Conservation (phyloP, 2,797 vertebrate genomes). For the Sebastes matsubarae region DNA sequence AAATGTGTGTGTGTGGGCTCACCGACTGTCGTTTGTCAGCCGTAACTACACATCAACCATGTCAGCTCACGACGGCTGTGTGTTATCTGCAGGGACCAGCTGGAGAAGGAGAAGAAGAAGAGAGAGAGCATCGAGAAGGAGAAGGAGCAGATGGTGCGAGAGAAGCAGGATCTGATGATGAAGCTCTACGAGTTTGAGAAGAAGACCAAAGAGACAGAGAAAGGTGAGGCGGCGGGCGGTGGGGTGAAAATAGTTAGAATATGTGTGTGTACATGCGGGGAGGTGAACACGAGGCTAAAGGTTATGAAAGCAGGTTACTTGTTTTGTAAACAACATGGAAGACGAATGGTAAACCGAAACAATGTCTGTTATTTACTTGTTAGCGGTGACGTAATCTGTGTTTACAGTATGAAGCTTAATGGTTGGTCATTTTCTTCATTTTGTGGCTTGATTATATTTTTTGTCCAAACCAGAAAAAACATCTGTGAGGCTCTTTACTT, state of each 20-base stretch:
- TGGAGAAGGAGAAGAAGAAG: conserved; percentile 93
- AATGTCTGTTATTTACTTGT: background rate
- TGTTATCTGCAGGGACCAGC: conserved; percentile 87
- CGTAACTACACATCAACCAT: conserved; percentile 1
- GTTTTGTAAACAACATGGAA: conserved; percentile 1
- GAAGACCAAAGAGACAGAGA: conserved; percentile 93
- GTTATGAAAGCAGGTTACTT: background rate
- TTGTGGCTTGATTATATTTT: background rate
- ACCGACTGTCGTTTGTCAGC: conserved; percentile 9
- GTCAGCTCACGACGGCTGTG: conserved; percentile 27
- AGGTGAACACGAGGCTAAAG: background rate
- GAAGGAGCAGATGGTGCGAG: conserved; percentile 91
- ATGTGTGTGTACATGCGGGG: background rate
- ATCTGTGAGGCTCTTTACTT: background rate
- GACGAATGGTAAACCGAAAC: background rate
- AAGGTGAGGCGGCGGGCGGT: conserved; percentile 78
- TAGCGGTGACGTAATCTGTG: background rate
- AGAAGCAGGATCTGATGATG: conserved; percentile 91
- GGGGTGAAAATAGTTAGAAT: background rate
- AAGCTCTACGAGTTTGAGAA: conserved; percentile 90
- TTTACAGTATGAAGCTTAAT: background rate
- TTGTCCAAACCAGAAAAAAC: background rate
- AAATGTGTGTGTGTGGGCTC: background rate
- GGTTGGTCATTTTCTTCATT: background rate
- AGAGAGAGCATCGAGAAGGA: conserved; percentile 91